Base-by-base conservation (phyloP, 1,140 invertebrate species). In the Tribolium castaneum region DNA sequence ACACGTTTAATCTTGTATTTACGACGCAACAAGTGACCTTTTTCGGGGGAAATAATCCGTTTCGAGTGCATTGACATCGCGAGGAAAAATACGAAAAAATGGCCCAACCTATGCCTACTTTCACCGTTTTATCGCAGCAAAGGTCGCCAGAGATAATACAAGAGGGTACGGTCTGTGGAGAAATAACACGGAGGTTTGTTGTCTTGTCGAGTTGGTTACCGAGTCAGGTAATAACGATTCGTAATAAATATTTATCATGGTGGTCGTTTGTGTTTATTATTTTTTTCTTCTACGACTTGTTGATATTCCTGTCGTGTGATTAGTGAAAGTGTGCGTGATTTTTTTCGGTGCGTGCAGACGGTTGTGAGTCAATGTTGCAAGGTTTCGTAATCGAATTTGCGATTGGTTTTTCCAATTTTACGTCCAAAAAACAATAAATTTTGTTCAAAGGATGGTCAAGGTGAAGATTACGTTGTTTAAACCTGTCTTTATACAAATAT, bases 261-360 rank as follows among this genome's bases (percentile, higher is more conserved):
- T 56, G 4, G 52, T 14, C 52, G 52, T 56, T 56, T 56, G 52
- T 56, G n/a, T 59, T 22, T 59, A 12, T 25, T 59, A 7, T 59
- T 59, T 59, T 59, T 9, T 59, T 59, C 30, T 9, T 30, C 3
- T 22, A 19, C 19, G 54, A 12, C 12, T 54, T 16, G 6, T 12
- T 59, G 14, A 59, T 30, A 59, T 59, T 14, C 54, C 12, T 6
- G 54, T 59, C 14, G 54, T 4, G 19, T 52, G 54, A 59, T 12
- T 4, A 59, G 54, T 59, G 54, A 59, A 59, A 59, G 54, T 59
- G 22, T 59, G 19, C 22, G 54, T 59, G 54, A 45, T 45, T 45
- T 45, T 59, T 59, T 22, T 59, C 16, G 16, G 6, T 59, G 54
- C 54, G 54, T 25, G 16, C 19, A n/a, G 51, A 52, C 51, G 13